Percentiles rank a stretch among this genome's conserved stretches.
These are phyloP conservation scores for Petrocephalus zakoni DNA, from an alignment of 2,113 vertebrate species.

Conservation along the genomic window DNA sequence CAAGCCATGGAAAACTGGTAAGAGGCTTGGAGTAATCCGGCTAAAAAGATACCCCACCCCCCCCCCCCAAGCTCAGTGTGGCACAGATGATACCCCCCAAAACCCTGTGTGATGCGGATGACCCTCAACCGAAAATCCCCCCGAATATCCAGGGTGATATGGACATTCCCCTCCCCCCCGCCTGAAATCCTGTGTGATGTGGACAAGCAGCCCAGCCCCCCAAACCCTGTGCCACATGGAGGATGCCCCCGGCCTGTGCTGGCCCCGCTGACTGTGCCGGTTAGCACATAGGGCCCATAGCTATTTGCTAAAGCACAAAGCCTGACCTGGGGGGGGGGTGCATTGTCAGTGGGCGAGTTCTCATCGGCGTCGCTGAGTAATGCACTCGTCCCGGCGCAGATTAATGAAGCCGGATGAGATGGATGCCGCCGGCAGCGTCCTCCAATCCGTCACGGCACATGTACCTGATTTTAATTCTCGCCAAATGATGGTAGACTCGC, in stretches of 20 bases:
- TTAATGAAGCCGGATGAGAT: slow-evolving; percentile 6
- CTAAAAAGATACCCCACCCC: slow-evolving; percentile 56
- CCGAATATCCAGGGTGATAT: no score
- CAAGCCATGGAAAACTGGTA: slow-evolving; percentile 48
- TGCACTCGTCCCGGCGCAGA: not conserved
- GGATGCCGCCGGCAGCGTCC: not conserved
- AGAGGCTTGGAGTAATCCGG: slow-evolving; percentile 58
- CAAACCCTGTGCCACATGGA: slow-evolving; percentile 36
- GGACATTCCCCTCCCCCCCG: slow-evolving; percentile 8
- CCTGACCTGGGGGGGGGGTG: not conserved
- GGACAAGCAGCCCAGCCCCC: no score
- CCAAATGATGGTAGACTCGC: not conserved
- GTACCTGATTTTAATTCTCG: not conserved
- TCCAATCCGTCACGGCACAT: not conserved
- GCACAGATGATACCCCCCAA: no score
- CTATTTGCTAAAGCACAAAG: not conserved
- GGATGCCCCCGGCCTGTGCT: not conserved
- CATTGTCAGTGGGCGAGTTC: not conserved
- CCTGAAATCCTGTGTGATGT: no score
- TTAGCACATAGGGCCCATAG: not conserved
- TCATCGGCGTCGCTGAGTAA: not conserved
- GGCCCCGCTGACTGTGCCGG: not conserved
- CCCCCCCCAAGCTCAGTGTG: not conserved
- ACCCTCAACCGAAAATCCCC: not conserved
- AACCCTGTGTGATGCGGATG: no score